Evolutionary conservation across 2,113 vertebrate genomes (phyloP), one percentile per base, ranked within the genome.

Genomic region (Clupea harengus): DNA sequence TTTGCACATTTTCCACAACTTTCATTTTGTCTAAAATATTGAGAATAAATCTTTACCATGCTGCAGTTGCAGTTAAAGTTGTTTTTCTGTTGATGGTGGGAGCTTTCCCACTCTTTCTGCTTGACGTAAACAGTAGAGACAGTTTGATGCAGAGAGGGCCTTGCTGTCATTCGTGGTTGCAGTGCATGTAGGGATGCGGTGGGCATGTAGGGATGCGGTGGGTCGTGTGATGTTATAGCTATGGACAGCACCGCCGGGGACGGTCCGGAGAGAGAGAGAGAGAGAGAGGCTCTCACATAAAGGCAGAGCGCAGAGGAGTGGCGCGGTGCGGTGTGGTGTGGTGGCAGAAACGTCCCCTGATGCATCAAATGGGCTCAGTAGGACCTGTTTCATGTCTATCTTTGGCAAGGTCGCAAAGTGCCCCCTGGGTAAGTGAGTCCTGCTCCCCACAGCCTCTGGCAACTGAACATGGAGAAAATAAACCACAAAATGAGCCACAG

Each of bases 361-460:
- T 45, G 45, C 81, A 60, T 17, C 45, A 84, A 83, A 87, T 39
- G 75, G 84, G 67, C 84, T 81, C 54, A 83, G 81, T 45, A 82
- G 84, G 78, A 60, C 75, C 75, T 60, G 52, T 84, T 32, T 85
- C 81, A 17, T 6, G 4, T 78, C 86, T 86, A 83, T 84, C 82
- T 90, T 86, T 46, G 81, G 72, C 83, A 88, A 90, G 89, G 86
- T 90, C 88, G 83, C 44, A 13, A 39, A 81, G 49, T 52, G 52
- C 75, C 86, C 86, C 47, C 57, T 44, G 85, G 86, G 52, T 83
- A 83, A 82, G 2, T 2, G 32, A 78, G 72, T 78, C 72, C 8
- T 3, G 25, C 28, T 32, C n/a, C n/a, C 4, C 11, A 78, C 11
- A 39, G 72, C 28, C 4, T 28, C 28, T 17, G 28, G 25, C 4